Percentiles rank a stretch among this genome's conserved stretches.
phyloP scores from a whole-genome alignment of 30 jellyfish, hydroid and myxozoan genomes.

The Aurelia aurita region DNA sequence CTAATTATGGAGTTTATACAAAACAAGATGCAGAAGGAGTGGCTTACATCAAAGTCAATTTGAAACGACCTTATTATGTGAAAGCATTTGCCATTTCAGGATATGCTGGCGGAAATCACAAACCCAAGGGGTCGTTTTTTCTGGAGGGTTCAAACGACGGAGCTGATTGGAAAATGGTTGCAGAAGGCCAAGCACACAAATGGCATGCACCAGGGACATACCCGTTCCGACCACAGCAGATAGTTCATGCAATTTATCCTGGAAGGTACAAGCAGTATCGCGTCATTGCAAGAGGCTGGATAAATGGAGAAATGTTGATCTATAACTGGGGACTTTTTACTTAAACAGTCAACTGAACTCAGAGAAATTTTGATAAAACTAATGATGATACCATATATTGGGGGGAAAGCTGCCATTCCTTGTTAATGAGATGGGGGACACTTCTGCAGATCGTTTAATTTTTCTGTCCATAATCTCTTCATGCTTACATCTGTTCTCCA shows the following conservation, averaged over 20 bases:
- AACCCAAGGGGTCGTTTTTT: no score
- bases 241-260: neutral
- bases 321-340: constrained; percentile 25
- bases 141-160: neutral
- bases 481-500: no score
- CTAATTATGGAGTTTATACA: neutral
- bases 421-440: no score
- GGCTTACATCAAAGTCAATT: no score
- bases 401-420: no score
- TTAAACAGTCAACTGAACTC: neutral
- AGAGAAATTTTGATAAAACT: no score
- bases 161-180: neutral
- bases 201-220: constrained; percentile 31
- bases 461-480: no score
- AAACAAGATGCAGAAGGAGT: neutral
- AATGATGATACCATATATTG: no score
- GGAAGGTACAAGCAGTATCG: neutral
- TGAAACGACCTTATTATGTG: neutral
- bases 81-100: neutral
- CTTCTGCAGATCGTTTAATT: no score
- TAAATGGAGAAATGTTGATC: neutral
- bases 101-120: neutral
- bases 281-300: constrained; percentile 31
- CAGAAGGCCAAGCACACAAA: no score
- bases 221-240: no score